phyloP scores from a whole-genome alignment of 23 tunicate genomes.

The Ascidia mentula region DNA sequence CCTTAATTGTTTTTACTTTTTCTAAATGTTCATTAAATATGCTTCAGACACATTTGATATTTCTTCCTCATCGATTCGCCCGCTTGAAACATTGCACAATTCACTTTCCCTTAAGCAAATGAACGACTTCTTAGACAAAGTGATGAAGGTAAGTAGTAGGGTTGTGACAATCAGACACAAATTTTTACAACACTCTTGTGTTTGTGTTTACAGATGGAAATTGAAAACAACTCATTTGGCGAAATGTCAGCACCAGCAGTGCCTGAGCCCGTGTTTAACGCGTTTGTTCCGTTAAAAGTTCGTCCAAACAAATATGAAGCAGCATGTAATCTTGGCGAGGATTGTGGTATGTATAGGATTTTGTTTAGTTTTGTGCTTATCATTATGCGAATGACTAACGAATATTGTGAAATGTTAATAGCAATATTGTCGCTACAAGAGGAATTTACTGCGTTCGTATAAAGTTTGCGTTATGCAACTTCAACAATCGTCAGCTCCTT shows the following conservation, averaged over 20 bases:
- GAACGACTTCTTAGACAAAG: constrained; percentile 79
- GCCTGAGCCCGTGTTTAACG: constrained; percentile 55
- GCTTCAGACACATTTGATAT: neutral
- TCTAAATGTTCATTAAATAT: too few species aligned
- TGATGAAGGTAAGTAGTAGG: constrained; percentile 34
- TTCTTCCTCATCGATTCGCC: constrained; percentile 72
- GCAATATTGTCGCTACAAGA: too few species aligned
- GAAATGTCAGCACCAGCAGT: constrained; percentile 1
- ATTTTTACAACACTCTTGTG: neutral
- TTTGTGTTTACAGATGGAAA: constrained; percentile 21
- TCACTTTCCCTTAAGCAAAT: constrained; percentile 87
- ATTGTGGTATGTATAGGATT: too few species aligned
- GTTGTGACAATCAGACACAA: too few species aligned
- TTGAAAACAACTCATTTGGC: neutral
- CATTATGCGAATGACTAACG: too few species aligned
- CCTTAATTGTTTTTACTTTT: too few species aligned
- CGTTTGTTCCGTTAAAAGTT: constrained; percentile 79
- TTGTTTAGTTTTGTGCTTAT: too few species aligned
- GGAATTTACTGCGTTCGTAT: too few species aligned
- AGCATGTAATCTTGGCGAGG: neutral
- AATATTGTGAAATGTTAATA: too few species aligned
- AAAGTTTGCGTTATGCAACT: too few species aligned
- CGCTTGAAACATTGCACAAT: constrained; percentile 92
- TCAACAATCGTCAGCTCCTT: too few species aligned
- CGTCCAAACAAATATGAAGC: constrained; percentile 72